These are phyloP conservation scores for Pyrochroa serraticornis DNA, from an alignment of 2,888 invertebrate genomes.

Conservation along the genomic window DNA sequence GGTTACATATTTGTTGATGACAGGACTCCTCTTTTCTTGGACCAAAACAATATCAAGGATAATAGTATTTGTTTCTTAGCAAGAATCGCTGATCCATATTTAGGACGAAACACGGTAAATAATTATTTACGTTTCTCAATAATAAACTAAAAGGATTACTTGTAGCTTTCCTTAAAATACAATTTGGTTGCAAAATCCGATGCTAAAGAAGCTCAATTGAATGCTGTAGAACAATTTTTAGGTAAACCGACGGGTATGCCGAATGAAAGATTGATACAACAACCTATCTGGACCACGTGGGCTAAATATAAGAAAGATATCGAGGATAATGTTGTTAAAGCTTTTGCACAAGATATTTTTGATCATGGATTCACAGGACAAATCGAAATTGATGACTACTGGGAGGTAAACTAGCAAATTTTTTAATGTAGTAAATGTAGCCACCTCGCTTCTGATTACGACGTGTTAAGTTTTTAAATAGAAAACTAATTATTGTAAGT, in stretches of 20 bases:
- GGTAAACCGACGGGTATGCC: slow-evolving; percentile 68
- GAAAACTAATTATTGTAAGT: too few species aligned
- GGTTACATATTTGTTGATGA: slow-evolving; percentile 67
- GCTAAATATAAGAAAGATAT: slow-evolving; percentile 74
- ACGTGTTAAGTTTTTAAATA: too few species aligned
- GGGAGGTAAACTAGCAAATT: slow-evolving; percentile 63
- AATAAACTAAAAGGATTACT: neutral
- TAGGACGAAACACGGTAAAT: slow-evolving; percentile 28
- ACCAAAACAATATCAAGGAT: slow-evolving; percentile 63
- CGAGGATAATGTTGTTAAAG: slow-evolving; percentile 65
- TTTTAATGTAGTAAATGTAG: neutral
- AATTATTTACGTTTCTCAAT: neutral
- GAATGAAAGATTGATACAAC: slow-evolving; percentile 71
- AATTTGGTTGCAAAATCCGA: slow-evolving; percentile 67
- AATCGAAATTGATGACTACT: slow-evolving; percentile 86
- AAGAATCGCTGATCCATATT: slow-evolving; percentile 62
- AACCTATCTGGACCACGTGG: slow-evolving; percentile 92
- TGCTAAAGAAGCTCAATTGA: slow-evolving; percentile 67
- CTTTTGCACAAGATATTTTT: slow-evolving; percentile 72
- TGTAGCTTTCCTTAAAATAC: slow-evolving; percentile 60
- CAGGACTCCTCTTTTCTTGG: slow-evolving; percentile 70
- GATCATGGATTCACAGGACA: slow-evolving; percentile 72
- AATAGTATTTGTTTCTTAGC: slow-evolving; percentile 66
- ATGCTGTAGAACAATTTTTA: slow-evolving; percentile 67
- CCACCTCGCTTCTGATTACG: too few species aligned